phyloP scores from a whole-genome alignment of 2,888 invertebrate genomes.

The Leucophenga maculata region DNA sequence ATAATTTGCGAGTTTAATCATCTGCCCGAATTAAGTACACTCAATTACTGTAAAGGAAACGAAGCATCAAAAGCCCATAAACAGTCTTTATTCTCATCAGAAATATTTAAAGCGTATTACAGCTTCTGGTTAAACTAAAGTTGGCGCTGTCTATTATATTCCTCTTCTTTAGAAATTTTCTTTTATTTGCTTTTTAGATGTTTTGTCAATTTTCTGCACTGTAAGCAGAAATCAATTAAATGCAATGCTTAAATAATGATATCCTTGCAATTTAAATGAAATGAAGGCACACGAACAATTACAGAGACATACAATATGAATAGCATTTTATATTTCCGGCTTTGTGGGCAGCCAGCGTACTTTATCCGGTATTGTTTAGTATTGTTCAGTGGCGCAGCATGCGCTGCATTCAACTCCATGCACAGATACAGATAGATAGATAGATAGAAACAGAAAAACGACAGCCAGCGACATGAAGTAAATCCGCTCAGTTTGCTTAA shows the following conservation, averaged over 20 bases:
- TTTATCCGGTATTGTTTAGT: too few species aligned
- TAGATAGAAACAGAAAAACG: too few species aligned
- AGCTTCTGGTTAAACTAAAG: too few species aligned
- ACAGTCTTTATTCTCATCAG: too few species aligned
- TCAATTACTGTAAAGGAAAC: too few species aligned
- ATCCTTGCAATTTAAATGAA: conserved; percentile 22
- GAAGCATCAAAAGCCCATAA: too few species aligned
- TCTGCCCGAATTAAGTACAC: too few species aligned
- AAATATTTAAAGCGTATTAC: too few species aligned
- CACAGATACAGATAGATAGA: not conserved
- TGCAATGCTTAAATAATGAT: conserved; percentile 24
- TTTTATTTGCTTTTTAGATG: not conserved
- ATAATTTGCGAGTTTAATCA: too few species aligned
- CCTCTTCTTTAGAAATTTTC: not conserved
- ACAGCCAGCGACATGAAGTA: conserved; percentile 17
- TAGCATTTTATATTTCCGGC: conserved; percentile 14
- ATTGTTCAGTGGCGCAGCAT: not conserved
- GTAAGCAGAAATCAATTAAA: conserved; percentile 24
- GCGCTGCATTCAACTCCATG: not conserved
- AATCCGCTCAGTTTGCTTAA: conserved; percentile 60
- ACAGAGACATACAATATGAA: not conserved
- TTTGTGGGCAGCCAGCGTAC: conserved; percentile 1
- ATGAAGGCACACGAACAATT: not conserved
- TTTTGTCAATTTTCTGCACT: not conserved
- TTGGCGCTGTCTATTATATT: not conserved